phyloP scores from a whole-genome alignment of 2,888 invertebrate genomes.

The Apotomis betuletana region DNA sequence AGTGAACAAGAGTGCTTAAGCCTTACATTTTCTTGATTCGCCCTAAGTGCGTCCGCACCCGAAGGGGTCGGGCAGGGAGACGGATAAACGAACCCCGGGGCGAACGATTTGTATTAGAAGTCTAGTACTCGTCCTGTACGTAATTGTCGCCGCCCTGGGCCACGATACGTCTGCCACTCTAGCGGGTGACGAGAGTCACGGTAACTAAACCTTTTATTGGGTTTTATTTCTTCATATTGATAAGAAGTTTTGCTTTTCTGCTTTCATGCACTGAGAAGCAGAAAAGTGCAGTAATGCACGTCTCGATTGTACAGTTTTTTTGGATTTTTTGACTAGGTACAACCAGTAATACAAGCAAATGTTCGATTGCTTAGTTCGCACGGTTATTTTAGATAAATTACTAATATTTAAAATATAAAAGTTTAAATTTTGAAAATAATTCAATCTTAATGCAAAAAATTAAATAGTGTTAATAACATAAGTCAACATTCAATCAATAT shows the following conservation, averaged over 20 bases:
- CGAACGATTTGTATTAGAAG: conserved; percentile 82
- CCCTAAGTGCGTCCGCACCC: conserved; percentile 40
- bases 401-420: no score
- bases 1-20: conserved; percentile 36
- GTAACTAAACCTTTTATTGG: conserved; percentile 36
- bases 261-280: no score
- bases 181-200: conserved; percentile 62
- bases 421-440: no score
- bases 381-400: no score
- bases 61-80: conserved; percentile 43
- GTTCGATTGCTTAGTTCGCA: no score
- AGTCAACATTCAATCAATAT: no score
- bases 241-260: background rate
- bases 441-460: no score
- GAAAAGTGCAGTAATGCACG: no score
- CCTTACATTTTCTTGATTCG: conserved; percentile 40
- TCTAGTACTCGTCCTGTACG: conserved; percentile 71
- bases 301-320: no score
- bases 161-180: conserved; percentile 66
- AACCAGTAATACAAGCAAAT: no score
- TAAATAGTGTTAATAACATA: no score
- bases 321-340: no score
- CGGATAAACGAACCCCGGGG: conserved; percentile 77
- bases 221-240: background rate
- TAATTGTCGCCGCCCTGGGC: conserved; percentile 79